phyloP scores from a whole-genome alignment of 1,140 invertebrate genomes.

The Camponotus pennsylvanicus region DNA sequence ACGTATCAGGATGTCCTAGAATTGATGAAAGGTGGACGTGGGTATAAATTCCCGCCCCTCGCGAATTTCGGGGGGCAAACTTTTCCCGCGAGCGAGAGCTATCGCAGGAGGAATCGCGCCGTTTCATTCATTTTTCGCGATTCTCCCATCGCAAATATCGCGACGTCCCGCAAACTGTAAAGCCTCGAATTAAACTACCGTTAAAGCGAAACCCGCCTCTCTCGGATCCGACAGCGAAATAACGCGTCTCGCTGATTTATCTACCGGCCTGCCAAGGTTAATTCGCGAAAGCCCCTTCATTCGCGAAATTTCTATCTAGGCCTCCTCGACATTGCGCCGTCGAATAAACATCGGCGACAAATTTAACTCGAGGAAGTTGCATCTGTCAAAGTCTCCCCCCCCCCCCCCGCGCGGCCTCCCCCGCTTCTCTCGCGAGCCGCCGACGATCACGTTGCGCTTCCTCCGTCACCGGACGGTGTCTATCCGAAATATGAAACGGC shows the following conservation, averaged over 20 bases:
- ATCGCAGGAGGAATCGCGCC: neutral
- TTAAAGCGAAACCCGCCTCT: neutral
- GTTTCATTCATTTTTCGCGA: neutral
- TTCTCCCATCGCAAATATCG: neutral
- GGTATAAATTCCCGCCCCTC: neutral
- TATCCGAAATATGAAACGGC: slow-evolving; percentile 4
- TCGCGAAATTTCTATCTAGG: neutral
- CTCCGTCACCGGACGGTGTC: neutral
- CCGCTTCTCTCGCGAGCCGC: neutral
- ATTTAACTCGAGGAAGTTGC: neutral
- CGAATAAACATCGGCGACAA: neutral
- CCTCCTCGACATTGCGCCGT: neutral
- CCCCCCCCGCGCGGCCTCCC: too few species aligned
- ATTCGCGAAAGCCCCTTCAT: neutral
- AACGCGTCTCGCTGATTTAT: neutral
- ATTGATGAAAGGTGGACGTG: slow-evolving; percentile 38
- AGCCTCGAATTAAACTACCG: slow-evolving; percentile 14
- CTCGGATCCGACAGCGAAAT: neutral
- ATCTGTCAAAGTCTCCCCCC: neutral
- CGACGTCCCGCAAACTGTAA: neutral
- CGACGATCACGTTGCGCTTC: slow-evolving; percentile 5
- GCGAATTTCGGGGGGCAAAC: slow-evolving; percentile 27
- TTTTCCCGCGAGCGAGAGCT: slow-evolving; percentile 1
- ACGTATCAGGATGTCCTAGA: slow-evolving; percentile 25
- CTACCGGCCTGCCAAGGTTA: neutral